These are phyloP conservation scores for Macrotus californicus DNA, from an alignment of 2,113 vertebrate species.

Conservation along the genomic window DNA sequence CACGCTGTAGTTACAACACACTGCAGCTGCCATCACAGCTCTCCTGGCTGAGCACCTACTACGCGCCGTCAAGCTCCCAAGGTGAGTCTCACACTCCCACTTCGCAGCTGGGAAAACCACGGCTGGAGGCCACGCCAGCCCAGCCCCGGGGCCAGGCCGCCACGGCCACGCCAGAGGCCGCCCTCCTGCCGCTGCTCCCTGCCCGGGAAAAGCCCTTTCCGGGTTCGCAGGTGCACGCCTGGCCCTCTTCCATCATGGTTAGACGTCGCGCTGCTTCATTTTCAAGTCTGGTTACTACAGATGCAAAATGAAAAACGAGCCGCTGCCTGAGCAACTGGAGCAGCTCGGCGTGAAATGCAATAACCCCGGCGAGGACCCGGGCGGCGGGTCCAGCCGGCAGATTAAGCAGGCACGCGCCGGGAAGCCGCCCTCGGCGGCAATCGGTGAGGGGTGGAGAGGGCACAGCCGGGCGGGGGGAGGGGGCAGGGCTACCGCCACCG, in stretches of 20 bases:
- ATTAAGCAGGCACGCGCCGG: fast-evolving
- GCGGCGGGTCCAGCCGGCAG: neutral
- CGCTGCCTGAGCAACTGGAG: neutral
- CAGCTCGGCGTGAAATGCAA: neutral
- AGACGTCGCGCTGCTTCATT: fast-evolving
- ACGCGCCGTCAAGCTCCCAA: fast-evolving
- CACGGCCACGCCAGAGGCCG: fast-evolving
- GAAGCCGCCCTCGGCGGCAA: neutral
- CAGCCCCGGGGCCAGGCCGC: fast-evolving
- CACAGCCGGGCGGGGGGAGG: fast-evolving
- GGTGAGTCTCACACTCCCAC: neutral
- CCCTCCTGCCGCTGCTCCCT: fast-evolving
- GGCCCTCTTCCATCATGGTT: neutral
- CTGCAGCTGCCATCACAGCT: fast-evolving
- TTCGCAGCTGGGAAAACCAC: neutral
- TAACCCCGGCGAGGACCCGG: neutral
- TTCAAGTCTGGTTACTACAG: conserved; percentile 14
- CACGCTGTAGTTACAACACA: fast-evolving
- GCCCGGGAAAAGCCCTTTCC: neutral
- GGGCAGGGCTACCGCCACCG: fast-evolving
- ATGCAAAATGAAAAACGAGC: conserved; percentile 56
- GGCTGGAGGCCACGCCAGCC: fast-evolving
- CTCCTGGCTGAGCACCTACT: fast-evolving
- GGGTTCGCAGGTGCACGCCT: neutral
- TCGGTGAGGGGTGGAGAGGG: fast-evolving